Evolutionary conservation across 2,797 vertebrate genomes (phyloP).

Genomic region (Hirundo rustica): DNA sequence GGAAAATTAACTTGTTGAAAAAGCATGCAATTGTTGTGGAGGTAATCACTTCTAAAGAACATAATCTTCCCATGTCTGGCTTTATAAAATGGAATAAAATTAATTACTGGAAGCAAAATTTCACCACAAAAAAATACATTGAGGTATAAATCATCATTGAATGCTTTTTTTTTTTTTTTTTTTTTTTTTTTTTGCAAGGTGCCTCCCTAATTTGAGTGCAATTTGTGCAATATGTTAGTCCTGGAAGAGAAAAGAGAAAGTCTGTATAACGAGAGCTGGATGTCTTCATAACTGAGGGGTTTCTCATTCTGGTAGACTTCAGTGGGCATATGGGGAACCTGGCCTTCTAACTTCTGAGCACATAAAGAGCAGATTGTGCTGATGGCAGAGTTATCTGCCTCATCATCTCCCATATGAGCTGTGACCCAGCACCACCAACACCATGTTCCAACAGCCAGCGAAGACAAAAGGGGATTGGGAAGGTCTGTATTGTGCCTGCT

Average conservation of each 20-base stretch:
- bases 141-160: neutral
- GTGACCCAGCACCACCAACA: neutral
- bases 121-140: neutral
- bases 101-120: neutral
- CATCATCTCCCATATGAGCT: neutral
- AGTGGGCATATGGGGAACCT: neutral
- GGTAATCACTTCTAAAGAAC: neutral
- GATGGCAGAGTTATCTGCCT: neutral
- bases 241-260: neutral
- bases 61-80: neutral
- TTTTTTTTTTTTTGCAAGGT: neutral
- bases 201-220: neutral
- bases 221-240: neutral
- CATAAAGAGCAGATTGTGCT: conserved; percentile 23
- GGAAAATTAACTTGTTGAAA: conserved; percentile 17
- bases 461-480: neutral
- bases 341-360: neutral
- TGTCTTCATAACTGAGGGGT: neutral
- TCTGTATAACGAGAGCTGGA: neutral
- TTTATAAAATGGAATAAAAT: neutral
- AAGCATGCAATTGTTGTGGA: neutral
- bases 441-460: neutral
- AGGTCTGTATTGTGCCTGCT: neutral
- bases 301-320: conserved; percentile 22
- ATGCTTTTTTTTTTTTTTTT: neutral